Evolutionary conservation across 2,888 invertebrate genomes (phyloP), one percentile per base, ranked within the genome.

Genomic region (Mylabris sibirica): DNA sequence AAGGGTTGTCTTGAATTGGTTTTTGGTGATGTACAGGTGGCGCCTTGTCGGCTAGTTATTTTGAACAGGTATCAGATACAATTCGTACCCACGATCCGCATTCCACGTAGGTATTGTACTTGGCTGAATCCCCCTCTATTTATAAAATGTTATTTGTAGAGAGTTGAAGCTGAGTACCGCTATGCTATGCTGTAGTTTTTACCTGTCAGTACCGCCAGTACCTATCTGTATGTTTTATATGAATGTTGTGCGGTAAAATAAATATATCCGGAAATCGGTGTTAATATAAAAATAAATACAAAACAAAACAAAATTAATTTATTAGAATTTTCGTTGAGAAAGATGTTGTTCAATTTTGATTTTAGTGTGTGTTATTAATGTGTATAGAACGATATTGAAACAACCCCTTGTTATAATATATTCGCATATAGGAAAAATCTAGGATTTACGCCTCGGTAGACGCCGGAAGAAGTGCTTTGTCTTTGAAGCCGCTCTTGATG

Each of bases 111-210:
- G 67, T 73, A 70, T 70, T 71, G 72, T 66, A 69, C 70, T n/a
- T 68, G 65, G 66, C 66, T 69, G 72, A 68, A 70, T 73, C 74
- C 75, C 75, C 74, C 74, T 72, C 75, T 75, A 75, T 73, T 70
- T 72, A 68, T 44, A 38, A n/a, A n/a, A 6, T 49, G 44, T 44
- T 44, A n/a, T 49, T 49, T 20, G n/a, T 49, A 68, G 60, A 70
- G 70, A 70, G 70, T 70, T 68, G 70, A 70, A 65, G 68, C 72
- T 72, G 75, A 74, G 77, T 77, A 79, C 81, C 80, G 81, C 80
- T 80, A 80, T 70, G 77, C 75, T 79, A 75, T 70, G 79, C 76
- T 74, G 76, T 76, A 79, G 78, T 80, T 79, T 80, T 81, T 79
- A 80, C 79, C 79, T 79, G 80, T 78, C 74, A 75, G 71, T 70